These are phyloP conservation scores for Amblyjoppa fuscipennis DNA, from an alignment of 2,888 invertebrate genomes.

Conservation along the genomic window DNA sequence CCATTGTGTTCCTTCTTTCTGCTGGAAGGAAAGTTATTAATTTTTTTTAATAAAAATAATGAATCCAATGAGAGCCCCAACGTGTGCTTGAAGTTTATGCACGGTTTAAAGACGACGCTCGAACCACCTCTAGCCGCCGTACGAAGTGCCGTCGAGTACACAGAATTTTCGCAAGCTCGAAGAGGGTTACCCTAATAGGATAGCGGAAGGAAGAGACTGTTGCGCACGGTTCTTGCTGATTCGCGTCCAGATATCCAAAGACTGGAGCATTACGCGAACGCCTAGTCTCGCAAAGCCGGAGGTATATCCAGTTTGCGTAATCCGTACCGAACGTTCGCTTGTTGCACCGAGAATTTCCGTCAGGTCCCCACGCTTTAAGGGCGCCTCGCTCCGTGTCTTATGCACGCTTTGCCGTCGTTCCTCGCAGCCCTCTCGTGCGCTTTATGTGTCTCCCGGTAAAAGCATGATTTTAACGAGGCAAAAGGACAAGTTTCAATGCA, in stretches of 20 bases:
- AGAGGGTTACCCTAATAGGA: slow-evolving; percentile 7
- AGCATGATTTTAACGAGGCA: slow-evolving; percentile 44
- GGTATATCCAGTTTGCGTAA: background rate
- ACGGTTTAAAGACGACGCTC: background rate
- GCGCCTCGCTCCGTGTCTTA: background rate
- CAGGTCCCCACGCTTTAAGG: slow-evolving; percentile 19
- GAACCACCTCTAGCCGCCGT: background rate
- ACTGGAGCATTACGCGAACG: slow-evolving; percentile 33
- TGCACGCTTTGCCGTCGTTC: background rate
- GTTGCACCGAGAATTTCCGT: slow-evolving; percentile 14
- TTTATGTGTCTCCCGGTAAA: background rate
- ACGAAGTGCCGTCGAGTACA: background rate
- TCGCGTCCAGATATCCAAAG: background rate
- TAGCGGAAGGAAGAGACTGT: slow-evolving; percentile 9
- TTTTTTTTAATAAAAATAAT: background rate
- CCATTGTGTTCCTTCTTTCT: background rate
- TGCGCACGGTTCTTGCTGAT: background rate
- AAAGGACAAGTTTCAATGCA: slow-evolving; percentile 35
- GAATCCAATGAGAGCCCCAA: background rate
- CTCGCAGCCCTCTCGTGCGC: slow-evolving; percentile 3
- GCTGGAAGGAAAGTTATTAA: background rate
- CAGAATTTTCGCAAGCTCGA: slow-evolving; percentile 4
- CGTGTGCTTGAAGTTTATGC: background rate
- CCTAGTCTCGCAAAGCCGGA: background rate
- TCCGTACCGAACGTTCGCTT: slow-evolving; percentile 16